These are phyloP conservation scores for Patella ulyssiponensis DNA, from an alignment of 2,888 invertebrate genomes.

Conservation along the genomic window DNA sequence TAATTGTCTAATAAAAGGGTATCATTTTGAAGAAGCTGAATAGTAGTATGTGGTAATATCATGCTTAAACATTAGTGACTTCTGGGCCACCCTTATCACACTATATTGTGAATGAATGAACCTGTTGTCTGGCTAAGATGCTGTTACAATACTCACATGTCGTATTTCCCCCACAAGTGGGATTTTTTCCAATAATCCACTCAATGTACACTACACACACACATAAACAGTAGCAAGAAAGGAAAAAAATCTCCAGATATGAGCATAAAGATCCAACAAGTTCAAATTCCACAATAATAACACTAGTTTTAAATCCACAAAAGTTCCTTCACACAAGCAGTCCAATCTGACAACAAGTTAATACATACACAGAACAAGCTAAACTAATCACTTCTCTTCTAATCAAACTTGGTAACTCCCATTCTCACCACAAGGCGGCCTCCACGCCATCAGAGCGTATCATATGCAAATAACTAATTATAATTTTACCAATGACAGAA, in stretches of 20 bases:
- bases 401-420: slow-evolving; percentile 13
- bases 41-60: too few relatives aligned
- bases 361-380: slow-evolving; percentile 10
- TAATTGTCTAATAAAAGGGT: too few relatives aligned
- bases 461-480: slow-evolving; percentile 33
- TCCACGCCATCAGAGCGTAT: slow-evolving; percentile 20
- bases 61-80: background rate
- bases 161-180: slow-evolving; percentile 6
- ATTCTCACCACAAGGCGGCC: slow-evolving; percentile 13
- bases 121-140: slow-evolving; percentile 10
- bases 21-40: too few relatives aligned
- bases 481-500: slow-evolving; percentile 25
- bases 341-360: background rate
- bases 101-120: slow-evolving; percentile 8
- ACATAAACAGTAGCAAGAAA: slow-evolving; percentile 7
- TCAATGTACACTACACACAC: slow-evolving; percentile 4
- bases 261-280: background rate
- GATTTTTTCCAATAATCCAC: slow-evolving; percentile 12
- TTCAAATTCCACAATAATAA: too few relatives aligned
- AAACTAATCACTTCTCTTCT: slow-evolving; percentile 12
- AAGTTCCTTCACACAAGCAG: too few relatives aligned
- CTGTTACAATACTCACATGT: slow-evolving; percentile 12
- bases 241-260: background rate
- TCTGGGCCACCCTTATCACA: slow-evolving; percentile 13
- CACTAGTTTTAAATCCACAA: too few relatives aligned